A percentile compares a stretch with the other conserved stretches of the same genome.
Evolutionary conservation across 35 echinoderm and acorn worm species (phyloP).

Genomic region (Hemicentrotus pulcherrimus): DNA sequence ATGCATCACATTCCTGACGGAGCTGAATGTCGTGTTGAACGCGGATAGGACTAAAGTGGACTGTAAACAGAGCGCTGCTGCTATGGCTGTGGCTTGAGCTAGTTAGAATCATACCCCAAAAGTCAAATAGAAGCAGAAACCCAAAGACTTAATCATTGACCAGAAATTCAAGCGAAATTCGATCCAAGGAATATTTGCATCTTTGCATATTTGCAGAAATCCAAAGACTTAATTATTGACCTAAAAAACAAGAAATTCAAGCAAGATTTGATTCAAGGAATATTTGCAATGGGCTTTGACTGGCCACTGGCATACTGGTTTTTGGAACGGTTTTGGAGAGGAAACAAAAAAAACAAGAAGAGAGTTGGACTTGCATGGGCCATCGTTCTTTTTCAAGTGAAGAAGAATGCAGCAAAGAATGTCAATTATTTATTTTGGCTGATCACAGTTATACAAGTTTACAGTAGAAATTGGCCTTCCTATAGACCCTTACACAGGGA

Average conservation of each 20-base stretch:
- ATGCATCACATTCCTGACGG: conserved; percentile 84
- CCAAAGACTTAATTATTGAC: background rate
- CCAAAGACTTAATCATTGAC: background rate
- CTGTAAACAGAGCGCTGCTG: conserved; percentile 84
- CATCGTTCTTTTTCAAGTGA: background rate
- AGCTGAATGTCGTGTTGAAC: conserved; percentile 62
- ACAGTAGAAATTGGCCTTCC: background rate
- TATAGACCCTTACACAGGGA: background rate
- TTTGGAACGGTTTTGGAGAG: background rate
- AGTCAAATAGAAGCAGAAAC: background rate
- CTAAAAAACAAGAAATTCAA: background rate
- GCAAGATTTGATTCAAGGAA: background rate
- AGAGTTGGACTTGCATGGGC: background rate
- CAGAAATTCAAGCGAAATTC: background rate
- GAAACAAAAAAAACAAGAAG: background rate
- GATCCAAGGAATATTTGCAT: background rate
- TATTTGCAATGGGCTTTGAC: background rate
- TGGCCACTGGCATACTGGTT: background rate
- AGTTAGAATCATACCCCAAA: background rate
- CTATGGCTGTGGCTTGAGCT: conserved; percentile 1
- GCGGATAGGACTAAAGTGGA: conserved; percentile 76
- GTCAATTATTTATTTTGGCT: no score
- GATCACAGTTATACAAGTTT: background rate
- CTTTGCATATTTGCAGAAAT: no score
- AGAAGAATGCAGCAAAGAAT: no score